Evolutionary conservation across 2,888 invertebrate species (phyloP), one percentile per base, ranked within the genome.

Genomic region (Artemia sp.): DNA sequence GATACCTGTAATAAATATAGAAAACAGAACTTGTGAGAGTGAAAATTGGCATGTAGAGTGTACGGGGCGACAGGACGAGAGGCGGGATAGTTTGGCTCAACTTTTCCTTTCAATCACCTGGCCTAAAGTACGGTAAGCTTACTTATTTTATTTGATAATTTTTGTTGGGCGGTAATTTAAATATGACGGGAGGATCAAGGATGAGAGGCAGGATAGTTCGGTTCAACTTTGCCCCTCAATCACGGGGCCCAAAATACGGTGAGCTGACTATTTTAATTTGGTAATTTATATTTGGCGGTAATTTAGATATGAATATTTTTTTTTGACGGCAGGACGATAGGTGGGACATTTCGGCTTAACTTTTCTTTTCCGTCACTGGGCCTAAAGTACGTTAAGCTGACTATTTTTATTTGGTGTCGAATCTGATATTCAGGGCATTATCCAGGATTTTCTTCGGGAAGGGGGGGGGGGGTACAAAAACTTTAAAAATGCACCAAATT

Each of bases 21-120:
- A 58, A 58, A 58, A 24, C 11, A 24, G n/a, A 9, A 58, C 14
- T 58, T 38, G 38, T 38, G 64, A 58, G 11, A 58, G 24, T 58
- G 64, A 58, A 24, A 58, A 58, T 58, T 58, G 64, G 64, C 64
- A 58, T 58, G 14, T 58, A 58, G 64, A 58, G 64, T n/a, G 24
- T 24, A 19, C 64, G 8, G 14, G 14, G 64, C n/a, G 24, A 10
- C n/a, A n/a, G 2, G 64, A 58, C 14, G 64, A 58, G 64, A 58
- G 64, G 64, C n/a, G 24, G 64, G 64, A 58, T 58, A 58, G 64
- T 1, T 58, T 58, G 24, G 64, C 64, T 8, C 64, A 58, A 8
- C 64, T 58, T 24, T 58, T 58, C 64, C 64, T 58, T 8, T 58
- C 64, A 24, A 58, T 58, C 24, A n/a, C 64, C n/a, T 58, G 64